Evolutionary conservation across 1,140 invertebrate genomes (phyloP), one percentile per base, ranked within the genome.

Genomic region (Bombus sibiricus): DNA sequence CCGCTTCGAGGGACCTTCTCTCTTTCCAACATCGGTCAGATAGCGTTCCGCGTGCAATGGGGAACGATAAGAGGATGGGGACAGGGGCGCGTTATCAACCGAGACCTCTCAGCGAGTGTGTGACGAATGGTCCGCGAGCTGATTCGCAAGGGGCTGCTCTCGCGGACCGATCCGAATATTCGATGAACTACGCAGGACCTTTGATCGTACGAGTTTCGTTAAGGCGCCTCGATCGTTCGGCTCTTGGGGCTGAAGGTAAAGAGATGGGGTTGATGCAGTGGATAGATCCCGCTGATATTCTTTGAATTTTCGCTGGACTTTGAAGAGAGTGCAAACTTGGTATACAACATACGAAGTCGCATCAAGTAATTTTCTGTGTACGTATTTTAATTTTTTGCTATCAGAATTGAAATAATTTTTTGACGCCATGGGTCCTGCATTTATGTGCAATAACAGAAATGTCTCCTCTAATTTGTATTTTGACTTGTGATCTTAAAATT

Each of bases 41-140:
- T 90, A 92, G 83, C 85, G 80, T 88, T 78, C 64, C 81, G 59
- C 64, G 81, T 37, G 77, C 68, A 89, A 88, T 80, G 80, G 72
- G 68, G 12, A 64, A 64, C 37, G 69, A 71, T 57, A 72, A 68
- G 34, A 53, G 57, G 39, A 66, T 25, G 83, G 71, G 53, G 74
- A 72, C 53, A 86, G 66, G 74, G 90, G 75, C 71, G 87, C 92
- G 92, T 95, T 95, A 95, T 95, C 94, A 91, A 90, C 91, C 86
- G 93, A 93, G 82, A 88, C 92, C 93, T 95, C 93, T 95, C 94
- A 93, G 92, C 94, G 92, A 94, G 92, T 94, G 92, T 93, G 94
- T 95, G 94, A 95, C 95, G 95, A 95, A 95, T 95, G 94, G 92
- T 92, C 86, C 91, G 91, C 92, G 93, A 93, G 93, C 91, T 87